Evolutionary conservation across 2,113 vertebrate species (phyloP), one percentile per base, ranked within the genome.

Genomic region (Platysteira castanea): DNA sequence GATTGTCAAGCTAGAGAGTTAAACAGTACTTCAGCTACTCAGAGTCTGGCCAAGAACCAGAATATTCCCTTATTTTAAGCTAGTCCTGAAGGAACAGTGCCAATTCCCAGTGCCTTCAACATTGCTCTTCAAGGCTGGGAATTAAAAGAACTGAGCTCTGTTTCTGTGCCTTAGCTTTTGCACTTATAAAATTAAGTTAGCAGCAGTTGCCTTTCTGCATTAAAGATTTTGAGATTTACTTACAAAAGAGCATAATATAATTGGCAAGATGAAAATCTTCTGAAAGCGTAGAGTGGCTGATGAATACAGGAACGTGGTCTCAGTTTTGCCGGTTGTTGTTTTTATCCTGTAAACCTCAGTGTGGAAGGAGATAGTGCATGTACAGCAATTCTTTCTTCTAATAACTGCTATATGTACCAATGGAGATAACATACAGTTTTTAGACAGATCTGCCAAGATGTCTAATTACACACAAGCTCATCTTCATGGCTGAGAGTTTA

Each of bases 21-120:
- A 90, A 86, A 70, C 37, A 30, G 19, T 59, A 16, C 59, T 90
- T 84, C 30, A 24, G 75, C n/a, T 27, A 33, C 52, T 89, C 31
- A 68, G 54, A 87, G 28, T 75, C 73, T 93, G 76, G 68, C 83
- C 52, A 86, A 84, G 88, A 78, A 88, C 37, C 76, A 89, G 68
- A 69, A 75, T 93, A 71, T 89, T 96, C 52, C 37, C 73, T 90
- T 90, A 71, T 88, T 93, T 96, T 96, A 93, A 96, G 60, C 35
- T 52, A 67, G 49, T 71, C 60, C 60, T 92, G 82, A 75, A 94
- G 90, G 90, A 96, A 64, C 69, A 57, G 64, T 94, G 83, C 49
- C n/a, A 89, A 13, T 93, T 94, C 68, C 76, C 49, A 52, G 39
- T 75, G 56, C 57, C 44, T 92, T 96, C 57, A 52, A 54, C 46